A percentile compares a stretch with the other conserved stretches of the same genome.
Conservation (phyloP, 2,888 invertebrate species). For the Hipparchia semele region DNA sequence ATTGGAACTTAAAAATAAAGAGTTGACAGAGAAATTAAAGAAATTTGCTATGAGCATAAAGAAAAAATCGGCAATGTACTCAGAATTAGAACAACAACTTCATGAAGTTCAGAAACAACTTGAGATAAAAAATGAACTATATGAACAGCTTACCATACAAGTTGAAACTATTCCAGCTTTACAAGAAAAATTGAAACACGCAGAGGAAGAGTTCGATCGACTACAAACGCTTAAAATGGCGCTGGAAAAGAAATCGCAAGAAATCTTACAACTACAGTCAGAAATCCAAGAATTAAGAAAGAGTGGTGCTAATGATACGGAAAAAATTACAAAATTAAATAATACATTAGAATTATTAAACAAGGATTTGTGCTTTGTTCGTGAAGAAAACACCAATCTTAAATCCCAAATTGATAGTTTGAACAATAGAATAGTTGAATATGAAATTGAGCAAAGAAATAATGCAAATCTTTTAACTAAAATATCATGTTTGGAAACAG, state of each 20-base stretch:
- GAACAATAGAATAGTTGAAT: conserved; percentile 69
- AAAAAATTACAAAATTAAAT: conserved; percentile 56
- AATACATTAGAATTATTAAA: conserved; percentile 53
- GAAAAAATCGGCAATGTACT: conserved; percentile 86
- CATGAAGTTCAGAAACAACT: conserved; percentile 63
- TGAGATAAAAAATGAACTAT: conserved; percentile 56
- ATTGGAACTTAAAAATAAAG: conserved; percentile 85
- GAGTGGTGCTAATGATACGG: conserved; percentile 42
- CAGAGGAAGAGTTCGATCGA: conserved; percentile 68
- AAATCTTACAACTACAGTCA: conserved; percentile 52
- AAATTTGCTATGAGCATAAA: conserved; percentile 90
- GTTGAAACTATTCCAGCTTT: conserved; percentile 63
- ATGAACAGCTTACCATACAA: conserved; percentile 65
- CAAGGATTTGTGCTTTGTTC: conserved; percentile 55
- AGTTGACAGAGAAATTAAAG: conserved; percentile 89
- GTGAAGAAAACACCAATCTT: conserved; percentile 57
- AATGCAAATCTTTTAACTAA: conserved; percentile 66
- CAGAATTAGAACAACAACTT: conserved; percentile 84
- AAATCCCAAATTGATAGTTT: conserved; percentile 62
- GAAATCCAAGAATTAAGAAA: conserved; percentile 44
- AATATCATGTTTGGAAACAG: conserved; percentile 65
- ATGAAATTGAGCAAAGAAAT: conserved; percentile 72
- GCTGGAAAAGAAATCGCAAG: conserved; percentile 59
- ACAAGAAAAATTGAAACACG: conserved; percentile 67
- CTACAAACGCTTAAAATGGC: conserved; percentile 57